These are phyloP conservation scores for Drosophila robusta DNA, from an alignment of 2,888 invertebrate species.

Conservation along the genomic window DNA sequence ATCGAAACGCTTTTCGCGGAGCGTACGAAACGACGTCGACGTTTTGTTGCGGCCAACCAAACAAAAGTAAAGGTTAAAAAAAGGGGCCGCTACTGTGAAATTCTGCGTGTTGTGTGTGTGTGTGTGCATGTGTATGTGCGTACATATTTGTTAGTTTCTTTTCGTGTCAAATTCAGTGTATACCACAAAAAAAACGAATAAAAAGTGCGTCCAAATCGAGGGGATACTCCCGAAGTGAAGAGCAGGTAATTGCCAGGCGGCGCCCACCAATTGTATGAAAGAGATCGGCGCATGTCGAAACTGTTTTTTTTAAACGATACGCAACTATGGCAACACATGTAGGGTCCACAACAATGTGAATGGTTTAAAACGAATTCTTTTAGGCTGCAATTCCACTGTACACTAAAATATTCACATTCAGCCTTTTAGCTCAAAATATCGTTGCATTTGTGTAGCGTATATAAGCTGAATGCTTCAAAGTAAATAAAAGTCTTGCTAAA, in stretches of 20 bases:
- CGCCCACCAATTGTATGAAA: background rate
- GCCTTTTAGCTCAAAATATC: too few species aligned
- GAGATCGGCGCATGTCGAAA: slow-evolving; percentile 29
- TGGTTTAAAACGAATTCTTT: too few species aligned
- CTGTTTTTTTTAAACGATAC: slow-evolving; percentile 1
- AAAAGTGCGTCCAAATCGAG: slow-evolving; percentile 15
- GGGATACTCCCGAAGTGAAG: slow-evolving; percentile 1
- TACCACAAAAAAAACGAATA: background rate
- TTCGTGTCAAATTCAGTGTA: slow-evolving; percentile 41
- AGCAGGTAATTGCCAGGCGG: slow-evolving; percentile 37
- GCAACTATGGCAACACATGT: background rate
- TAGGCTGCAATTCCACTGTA: too few species aligned
- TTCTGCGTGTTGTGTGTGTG: slow-evolving; percentile 6
- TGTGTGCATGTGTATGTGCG: slow-evolving; percentile 8
- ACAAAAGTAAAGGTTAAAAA: slow-evolving; percentile 1
- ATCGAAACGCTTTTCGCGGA: slow-evolving; percentile 5
- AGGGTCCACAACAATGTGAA: background rate
- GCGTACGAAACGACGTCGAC: slow-evolving; percentile 7
- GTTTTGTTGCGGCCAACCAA: slow-evolving; percentile 15
- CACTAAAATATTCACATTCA: too few species aligned
- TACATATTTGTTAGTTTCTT: slow-evolving; percentile 31
- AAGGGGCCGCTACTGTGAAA: slow-evolving; percentile 20
- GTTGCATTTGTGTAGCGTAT: too few species aligned
- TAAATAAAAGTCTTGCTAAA: too few species aligned
- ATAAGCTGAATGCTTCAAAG: too few species aligned